These are phyloP conservation scores for Valencia hispanica DNA, from an alignment of 2,797 vertebrate species.

Conservation along the genomic window DNA sequence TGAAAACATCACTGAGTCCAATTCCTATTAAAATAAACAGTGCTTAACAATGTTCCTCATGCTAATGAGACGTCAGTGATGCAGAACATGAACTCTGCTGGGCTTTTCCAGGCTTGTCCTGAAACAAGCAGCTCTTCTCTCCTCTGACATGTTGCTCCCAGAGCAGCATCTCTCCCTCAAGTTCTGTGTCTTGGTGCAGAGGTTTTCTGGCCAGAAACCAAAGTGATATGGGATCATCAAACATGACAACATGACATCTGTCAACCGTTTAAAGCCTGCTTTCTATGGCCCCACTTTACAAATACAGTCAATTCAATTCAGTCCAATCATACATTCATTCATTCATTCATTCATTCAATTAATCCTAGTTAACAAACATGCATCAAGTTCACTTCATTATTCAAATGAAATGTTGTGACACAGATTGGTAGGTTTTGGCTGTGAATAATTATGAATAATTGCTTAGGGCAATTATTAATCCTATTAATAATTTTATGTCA, in stretches of 20 bases:
- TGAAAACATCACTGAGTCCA: slow-evolving; percentile 1
- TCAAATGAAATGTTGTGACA: too few relatives aligned
- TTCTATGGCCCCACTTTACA: too few relatives aligned
- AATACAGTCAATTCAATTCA: too few relatives aligned
- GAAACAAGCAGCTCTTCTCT: slow-evolving; percentile 2
- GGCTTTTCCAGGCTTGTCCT: neutral
- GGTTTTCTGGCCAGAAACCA: neutral
- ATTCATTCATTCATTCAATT: too few relatives aligned
- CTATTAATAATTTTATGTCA: too few relatives aligned
- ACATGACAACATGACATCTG: neutral
- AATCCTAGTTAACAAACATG: too few relatives aligned
- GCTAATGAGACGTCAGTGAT: slow-evolving; percentile 35
- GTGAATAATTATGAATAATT: too few relatives aligned
- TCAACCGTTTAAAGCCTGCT: too few relatives aligned
- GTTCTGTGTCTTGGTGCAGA: neutral
- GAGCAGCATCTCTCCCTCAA: neutral
- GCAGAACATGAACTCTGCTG: slow-evolving; percentile 14
- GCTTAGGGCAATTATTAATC: too few relatives aligned
- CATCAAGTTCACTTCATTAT: too few relatives aligned
- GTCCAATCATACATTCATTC: too few relatives aligned
- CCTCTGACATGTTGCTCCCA: neutral
- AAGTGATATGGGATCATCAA: neutral
- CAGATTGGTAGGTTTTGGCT: too few relatives aligned
- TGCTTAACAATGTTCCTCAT: slow-evolving; percentile 55
- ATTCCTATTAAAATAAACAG: slow-evolving; percentile 57